Evolutionary conservation across 2,888 invertebrate species (phyloP).

Genomic region (Drosophila ustulata): DNA sequence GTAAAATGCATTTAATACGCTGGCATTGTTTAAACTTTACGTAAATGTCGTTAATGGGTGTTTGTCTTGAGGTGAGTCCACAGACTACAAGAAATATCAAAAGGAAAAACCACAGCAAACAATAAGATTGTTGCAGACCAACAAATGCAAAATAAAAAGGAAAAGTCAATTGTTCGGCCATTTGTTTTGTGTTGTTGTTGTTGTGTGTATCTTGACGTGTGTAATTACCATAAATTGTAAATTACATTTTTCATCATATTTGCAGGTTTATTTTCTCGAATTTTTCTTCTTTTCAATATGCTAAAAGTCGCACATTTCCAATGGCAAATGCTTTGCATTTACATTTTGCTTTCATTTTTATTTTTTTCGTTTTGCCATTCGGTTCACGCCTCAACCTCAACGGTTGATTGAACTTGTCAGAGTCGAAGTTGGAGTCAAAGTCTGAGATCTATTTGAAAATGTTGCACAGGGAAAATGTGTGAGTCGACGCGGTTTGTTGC

Average conservation of each 20-base stretch:
- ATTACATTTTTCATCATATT: conserved; percentile 65
- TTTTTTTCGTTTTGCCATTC: conserved; percentile 27
- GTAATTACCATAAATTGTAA: conserved; percentile 77
- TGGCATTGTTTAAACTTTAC: conserved; percentile 69
- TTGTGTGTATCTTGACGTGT: conserved; percentile 54
- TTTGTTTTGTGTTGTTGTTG: conserved; percentile 25
- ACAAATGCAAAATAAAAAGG: conserved; percentile 50
- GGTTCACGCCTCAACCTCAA: conserved; percentile 76
- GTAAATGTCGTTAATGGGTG: conserved; percentile 72
- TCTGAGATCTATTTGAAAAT: conserved; percentile 31
- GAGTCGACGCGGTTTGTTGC: conserved; percentile 22
- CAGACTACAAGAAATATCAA: conserved; percentile 13
- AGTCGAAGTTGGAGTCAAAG: conserved; percentile 33
- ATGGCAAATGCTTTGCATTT: conserved; percentile 69
- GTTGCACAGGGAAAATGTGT: conserved; percentile 35
- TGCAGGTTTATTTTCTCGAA: conserved; percentile 13
- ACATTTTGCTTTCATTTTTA: conserved; percentile 63
- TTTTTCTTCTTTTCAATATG: conserved; percentile 41
- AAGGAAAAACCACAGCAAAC: conserved; percentile 51
- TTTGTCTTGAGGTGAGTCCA: conserved; percentile 44
- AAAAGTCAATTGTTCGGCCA: conserved; percentile 73
- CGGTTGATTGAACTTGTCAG: conserved; percentile 76
- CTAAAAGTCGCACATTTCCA: conserved; percentile 78
- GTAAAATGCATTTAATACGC: conserved; percentile 60
- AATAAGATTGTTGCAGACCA: conserved; percentile 56